Conservation (phyloP, 2,888 invertebrate species). For the Pardosa pseudoannulata region DNA sequence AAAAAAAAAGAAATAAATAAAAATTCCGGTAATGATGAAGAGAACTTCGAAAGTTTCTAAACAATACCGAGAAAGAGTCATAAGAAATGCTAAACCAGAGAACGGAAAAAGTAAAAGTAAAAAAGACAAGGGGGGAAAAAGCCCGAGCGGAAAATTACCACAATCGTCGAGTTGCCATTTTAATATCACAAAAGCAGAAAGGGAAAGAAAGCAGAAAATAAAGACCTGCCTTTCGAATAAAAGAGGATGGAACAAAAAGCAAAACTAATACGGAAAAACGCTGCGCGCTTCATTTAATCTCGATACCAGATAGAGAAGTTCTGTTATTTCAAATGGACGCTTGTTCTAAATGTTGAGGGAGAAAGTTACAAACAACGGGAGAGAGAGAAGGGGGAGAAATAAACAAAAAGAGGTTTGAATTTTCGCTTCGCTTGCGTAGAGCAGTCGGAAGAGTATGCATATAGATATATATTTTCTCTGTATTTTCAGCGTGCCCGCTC, state of each 20-base stretch:
- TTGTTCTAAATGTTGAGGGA: slow-evolving; percentile 4
- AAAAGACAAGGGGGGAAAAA: background rate
- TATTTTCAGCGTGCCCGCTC: background rate
- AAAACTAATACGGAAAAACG: background rate
- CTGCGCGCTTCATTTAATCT: slow-evolving; percentile 17
- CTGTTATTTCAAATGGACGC: slow-evolving; percentile 12
- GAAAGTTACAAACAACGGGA: too few species aligned
- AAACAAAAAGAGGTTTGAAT: background rate
- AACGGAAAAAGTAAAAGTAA: background rate
- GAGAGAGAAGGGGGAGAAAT: background rate
- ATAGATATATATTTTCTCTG: background rate
- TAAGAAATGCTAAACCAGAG: background rate
- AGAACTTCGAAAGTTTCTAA: background rate
- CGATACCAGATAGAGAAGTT: slow-evolving; percentile 12
- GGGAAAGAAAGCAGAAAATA: background rate
- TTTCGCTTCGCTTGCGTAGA: background rate
- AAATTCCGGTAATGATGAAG: slow-evolving; percentile 9
- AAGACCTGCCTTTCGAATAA: background rate
- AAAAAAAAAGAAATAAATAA: too few species aligned
- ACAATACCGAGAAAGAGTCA: background rate
- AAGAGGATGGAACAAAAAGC: background rate
- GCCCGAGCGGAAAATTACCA: background rate
- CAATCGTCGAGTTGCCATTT: slow-evolving; percentile 17
- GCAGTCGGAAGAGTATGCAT: too few species aligned
- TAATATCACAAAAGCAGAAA: slow-evolving; percentile 10